Evolutionary conservation across 2,888 invertebrate species (phyloP), one percentile per base, ranked within the genome.

Genomic region (Pollenia angustigena): DNA sequence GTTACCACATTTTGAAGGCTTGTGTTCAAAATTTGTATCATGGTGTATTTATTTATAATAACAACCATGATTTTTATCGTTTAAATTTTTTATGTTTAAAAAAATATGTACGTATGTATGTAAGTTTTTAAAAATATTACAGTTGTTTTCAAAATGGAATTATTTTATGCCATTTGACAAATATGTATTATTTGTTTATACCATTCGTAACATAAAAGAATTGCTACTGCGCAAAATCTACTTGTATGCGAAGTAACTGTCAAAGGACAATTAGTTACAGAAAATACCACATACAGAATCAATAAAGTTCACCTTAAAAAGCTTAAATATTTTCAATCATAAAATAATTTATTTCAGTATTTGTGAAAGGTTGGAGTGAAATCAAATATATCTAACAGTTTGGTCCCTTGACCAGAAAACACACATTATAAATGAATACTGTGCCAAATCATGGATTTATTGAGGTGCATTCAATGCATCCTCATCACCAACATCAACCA

Each of bases 371-470:
- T 44, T 11, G 1, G 18, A 64, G 11, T 11, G 16, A 46, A 46
- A 44, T 60, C 9, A 32, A 32, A 58, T 23, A 23, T 12, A 23
- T 9, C 14, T 42, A 11, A 23, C 18, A 50, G n/a, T 8, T 68
- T 68, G 58, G 32, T 18, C 0, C 10, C 0, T 50, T 12, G 46
- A 12, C 42, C 16, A 54, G 1, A 64, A 75, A 64, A 54, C 14
- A 32, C 42, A 4, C 12, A 16, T 4, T 44, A 54, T 40, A 46
- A 89, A 93, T 93, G 93, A 93, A 93, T 88, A 89, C 92, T 56
- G 92, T 93, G 89, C 91, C 93, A 88, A 93, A 90, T 89, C 93
- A 92, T 78, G 93, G 93, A 52, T 93, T 93, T 88, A 91, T 93
- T 89, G 93, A 93, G 89, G 91, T 93, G 84, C 93, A 92, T 88